Percentiles rank a stretch among this genome's conserved stretches.
Conservation (phyloP, 2,888 invertebrate species). For the Cephus pygmeus region DNA sequence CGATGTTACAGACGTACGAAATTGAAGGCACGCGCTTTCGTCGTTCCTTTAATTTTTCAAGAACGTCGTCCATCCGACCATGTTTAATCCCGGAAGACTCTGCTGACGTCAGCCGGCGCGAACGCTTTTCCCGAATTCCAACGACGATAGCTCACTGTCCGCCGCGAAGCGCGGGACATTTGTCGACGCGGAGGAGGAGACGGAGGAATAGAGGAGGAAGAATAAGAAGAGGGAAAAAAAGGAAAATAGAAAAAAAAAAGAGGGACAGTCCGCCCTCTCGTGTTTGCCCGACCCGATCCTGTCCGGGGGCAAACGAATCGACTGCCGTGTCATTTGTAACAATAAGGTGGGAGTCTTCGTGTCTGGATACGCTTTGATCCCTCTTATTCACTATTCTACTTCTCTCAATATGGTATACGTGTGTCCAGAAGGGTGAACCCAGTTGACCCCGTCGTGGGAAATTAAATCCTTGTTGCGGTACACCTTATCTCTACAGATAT, state of each 20-base stretch:
- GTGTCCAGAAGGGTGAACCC: background rate
- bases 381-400: background rate
- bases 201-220: slow-evolving; percentile 14
- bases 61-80: background rate
- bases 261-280: slow-evolving; percentile 30
- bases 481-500: background rate
- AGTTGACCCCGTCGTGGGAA: background rate
- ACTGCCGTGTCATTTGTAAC: slow-evolving; percentile 53
- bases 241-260: slow-evolving; percentile 12
- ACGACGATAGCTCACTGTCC: slow-evolving; percentile 51
- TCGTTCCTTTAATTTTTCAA: slow-evolving; percentile 25
- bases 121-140: slow-evolving; percentile 35
- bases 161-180: slow-evolving; percentile 39
- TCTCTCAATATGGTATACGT: background rate
- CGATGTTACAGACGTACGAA: background rate
- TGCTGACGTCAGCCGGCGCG: background rate
- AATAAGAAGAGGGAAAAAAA: slow-evolving; percentile 7
- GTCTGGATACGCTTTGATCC: slow-evolving; percentile 6
- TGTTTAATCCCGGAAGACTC: background rate
- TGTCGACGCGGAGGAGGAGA: slow-evolving; percentile 30
- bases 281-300: slow-evolving; percentile 39
- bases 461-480: background rate
- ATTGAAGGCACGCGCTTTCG: background rate
- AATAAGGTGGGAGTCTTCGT: slow-evolving; percentile 33
- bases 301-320: slow-evolving; percentile 29